phyloP scores from a whole-genome alignment of 2,888 invertebrate species.

The Sthenelais limicola region DNA sequence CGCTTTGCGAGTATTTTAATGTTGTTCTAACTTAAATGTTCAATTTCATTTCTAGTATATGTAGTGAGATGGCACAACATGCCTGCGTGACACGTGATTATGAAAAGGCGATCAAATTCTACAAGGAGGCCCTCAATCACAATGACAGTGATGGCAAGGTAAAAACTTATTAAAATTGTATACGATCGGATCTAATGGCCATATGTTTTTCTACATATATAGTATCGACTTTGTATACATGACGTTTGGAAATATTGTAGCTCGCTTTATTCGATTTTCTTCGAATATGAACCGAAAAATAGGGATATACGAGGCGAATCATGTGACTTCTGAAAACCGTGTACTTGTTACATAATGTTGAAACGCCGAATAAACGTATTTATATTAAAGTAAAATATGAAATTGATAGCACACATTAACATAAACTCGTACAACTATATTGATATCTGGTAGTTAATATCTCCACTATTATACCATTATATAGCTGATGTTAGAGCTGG shows the following conservation, averaged over 20 bases:
- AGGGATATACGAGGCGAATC: no score
- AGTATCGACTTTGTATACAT: no score
- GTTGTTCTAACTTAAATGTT: not conserved
- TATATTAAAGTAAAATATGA: not conserved
- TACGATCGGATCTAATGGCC: no score
- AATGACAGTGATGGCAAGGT: constrained; percentile 82
- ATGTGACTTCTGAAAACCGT: no score
- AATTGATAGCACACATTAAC: not conserved
- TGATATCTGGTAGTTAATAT: not conserved
- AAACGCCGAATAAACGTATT: no score
- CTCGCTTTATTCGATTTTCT: no score
- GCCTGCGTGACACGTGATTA: constrained; percentile 78
- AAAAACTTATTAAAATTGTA: no score
- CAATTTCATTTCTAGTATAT: constrained; percentile 77
- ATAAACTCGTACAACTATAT: not conserved
- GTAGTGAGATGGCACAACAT: constrained; percentile 83
- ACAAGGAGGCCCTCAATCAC: constrained; percentile 88
- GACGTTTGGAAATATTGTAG: no score
- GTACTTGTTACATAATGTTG: no score
- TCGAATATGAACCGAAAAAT: no score
- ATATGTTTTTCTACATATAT: no score
- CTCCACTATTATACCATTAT: constrained; percentile 19
- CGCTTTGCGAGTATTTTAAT: no score
- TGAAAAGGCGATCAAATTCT: constrained; percentile 84
- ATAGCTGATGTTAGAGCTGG: constrained; percentile 72